Evolutionary conservation across 2,113 vertebrate genomes (phyloP), one percentile per base, ranked within the genome.

Genomic region (Solea solea): DNA sequence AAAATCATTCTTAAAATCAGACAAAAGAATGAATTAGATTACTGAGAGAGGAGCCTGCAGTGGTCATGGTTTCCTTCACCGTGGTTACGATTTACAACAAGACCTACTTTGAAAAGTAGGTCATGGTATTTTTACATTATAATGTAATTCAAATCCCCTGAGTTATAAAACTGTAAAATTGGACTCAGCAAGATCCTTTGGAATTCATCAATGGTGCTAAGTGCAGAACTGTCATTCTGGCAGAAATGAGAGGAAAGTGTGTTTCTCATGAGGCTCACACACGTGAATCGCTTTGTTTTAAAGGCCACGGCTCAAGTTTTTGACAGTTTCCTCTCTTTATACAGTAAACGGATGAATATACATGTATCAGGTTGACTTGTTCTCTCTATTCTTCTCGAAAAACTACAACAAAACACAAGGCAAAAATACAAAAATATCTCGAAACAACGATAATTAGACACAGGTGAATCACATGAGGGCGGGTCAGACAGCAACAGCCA

Each of bases 101-200:
- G 76, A 70, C 79, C 75, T 63, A 76, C 60, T 83, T 81, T 74
- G 40, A 42, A 76, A 82, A 86, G 55, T 82, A 76, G 80, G 80
- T 67, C 85, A 61, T 44, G 51, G 53, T 82, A 16, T 80, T 83
- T 70, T 84, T 65, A 71, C 54, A 66, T 50, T 40, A 66, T 74
- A 62, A 83, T 78, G 65, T 69, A 52, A 80, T 84, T 80, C 63
- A 63, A 81, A 80, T 85, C 82, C 78, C 72, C 53, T 8, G 46
- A 80, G 59, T 82, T 81, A 50, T 62, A 72, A 76, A 76, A 2
- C 28, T 21, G 57, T 50, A 40, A 68, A 75, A 71, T 41, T 70
- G 71, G 66, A 16, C 67, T 81, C 14, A 10, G 56, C 55, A 70
- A 64, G 28, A 79, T 48, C 70, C 64, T 82, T 84, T 79, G 44